phyloP scores from a whole-genome alignment of 2,113 vertebrate species.

The Pantherophis guttatus region DNA sequence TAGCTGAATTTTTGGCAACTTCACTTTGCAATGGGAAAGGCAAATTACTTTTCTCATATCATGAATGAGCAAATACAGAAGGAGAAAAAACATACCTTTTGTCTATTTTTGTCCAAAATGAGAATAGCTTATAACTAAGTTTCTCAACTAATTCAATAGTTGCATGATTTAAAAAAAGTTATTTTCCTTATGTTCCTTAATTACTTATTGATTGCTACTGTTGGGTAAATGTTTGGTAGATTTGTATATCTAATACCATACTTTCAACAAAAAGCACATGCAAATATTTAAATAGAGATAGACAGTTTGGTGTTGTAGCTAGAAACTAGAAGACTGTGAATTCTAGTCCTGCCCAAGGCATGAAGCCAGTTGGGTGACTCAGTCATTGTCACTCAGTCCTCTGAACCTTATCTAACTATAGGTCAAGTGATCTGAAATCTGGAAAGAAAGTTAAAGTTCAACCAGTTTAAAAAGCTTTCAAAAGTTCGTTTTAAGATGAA shows the following conservation, averaged over 20 bases:
- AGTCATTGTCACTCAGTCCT: not conserved
- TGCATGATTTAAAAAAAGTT: not conserved
- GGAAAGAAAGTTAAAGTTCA: not conserved
- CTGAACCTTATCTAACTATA: not conserved
- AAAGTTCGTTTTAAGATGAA: not conserved
- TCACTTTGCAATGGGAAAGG: not conserved
- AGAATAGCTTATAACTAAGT: not conserved
- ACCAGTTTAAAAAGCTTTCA: not conserved
- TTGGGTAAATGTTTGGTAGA: not conserved
- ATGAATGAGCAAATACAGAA: not conserved
- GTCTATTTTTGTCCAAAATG: not conserved
- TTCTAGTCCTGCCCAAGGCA: not conserved
- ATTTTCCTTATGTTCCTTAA: not conserved
- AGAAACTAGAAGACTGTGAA: not conserved
- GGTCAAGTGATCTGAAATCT: not conserved
- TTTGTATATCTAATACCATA: not conserved
- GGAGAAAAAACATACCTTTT: not conserved
- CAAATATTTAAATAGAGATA: not conserved
- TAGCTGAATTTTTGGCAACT: not conserved
- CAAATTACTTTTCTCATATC: not conserved
- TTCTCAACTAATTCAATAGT: not conserved
- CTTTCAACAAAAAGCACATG: slow-evolving; percentile 5
- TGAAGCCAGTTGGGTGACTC: not conserved
- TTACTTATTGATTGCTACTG: slow-evolving; percentile 33
- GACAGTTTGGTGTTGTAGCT: not conserved